Evolutionary conservation across 2,888 invertebrate species (phyloP), one percentile per base, ranked within the genome.

Genomic region (Prosapia bicincta): DNA sequence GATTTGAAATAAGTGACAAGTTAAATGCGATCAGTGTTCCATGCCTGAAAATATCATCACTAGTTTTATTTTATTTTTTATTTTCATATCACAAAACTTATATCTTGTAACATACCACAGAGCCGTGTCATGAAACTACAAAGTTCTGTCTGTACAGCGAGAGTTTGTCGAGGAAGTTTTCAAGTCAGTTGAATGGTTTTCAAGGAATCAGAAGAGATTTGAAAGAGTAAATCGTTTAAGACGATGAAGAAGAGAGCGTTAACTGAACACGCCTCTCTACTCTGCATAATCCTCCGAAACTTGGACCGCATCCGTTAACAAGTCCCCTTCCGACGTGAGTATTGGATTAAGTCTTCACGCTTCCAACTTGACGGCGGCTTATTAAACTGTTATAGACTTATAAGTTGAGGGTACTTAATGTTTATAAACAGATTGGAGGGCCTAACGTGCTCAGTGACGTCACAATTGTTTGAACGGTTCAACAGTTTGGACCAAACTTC

Each of bases 351-450:
- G 54, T 54, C 20, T 9, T 54, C 54, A 20, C 54, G n/a, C 54
- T 20, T 54, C 54, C 20, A 54, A 54, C 54, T 54, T 54, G 54
- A 54, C 54, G 20, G 54, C 5, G 54, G 54, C 54, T 54, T 54
- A 54, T 54, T 54, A 54, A 54, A 54, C 54, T 54, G 54, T 54
- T 54, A 54, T 54, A 54, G 54, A 54, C 54, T 54, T 54, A 54
- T 54, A 54, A 54, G 54, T 54, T 54, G 54, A 5, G 54, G 5
- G n/a, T 54, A 54, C 54, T 54, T 54, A 54, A 54, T 54, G 54
- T 54, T 54, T 54, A 54, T 54, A 54, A 54, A 54, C 54, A 54
- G 54, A 54, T 54, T 54, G 54, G 3, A 20, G 54, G 3, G 20
- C 6, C 54, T 54, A 54, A 54, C 54, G 20, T 54, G 54, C 54